phyloP scores from a whole-genome alignment of 35 echinoderm and acorn worm genomes.

The Apostichopus japonicus region DNA sequence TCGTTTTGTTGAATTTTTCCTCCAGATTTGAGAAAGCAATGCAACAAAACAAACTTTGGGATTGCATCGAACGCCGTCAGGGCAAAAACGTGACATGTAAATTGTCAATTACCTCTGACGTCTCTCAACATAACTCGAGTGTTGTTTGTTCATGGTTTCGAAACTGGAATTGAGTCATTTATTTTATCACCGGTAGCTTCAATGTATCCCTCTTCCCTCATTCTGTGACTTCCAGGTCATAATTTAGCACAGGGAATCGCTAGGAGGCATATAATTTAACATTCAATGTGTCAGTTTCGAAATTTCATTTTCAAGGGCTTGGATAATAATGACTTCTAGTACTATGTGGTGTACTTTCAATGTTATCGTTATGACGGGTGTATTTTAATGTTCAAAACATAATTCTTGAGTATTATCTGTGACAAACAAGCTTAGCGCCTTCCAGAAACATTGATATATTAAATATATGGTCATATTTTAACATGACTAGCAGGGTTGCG shows the following conservation, averaged over 20 bases:
- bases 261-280: not conserved
- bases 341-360: not conserved
- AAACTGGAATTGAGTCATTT: constrained; percentile 32
- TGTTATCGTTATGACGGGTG: not conserved
- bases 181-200: constrained; percentile 15
- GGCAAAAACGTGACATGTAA: constrained; percentile 22
- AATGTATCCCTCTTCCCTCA: not conserved
- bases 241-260: constrained; percentile 4
- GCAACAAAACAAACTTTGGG: constrained; percentile 3
- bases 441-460: constrained; percentile 36
- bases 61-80: constrained; percentile 3
- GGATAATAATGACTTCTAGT: not conserved
- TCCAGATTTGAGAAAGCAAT: not conserved
- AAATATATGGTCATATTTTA: constrained; percentile 35
- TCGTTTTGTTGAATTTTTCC: no score
- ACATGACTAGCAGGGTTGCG: constrained; percentile 31
- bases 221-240: not conserved
- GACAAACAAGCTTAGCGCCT: constrained; percentile 25
- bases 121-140: constrained; percentile 42
- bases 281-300: constrained; percentile 23
- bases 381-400: constrained; percentile 15
- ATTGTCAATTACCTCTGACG: constrained; percentile 29
- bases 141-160: constrained; percentile 39
- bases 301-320: not conserved
- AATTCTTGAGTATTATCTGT: constrained; percentile 41